Conservation (phyloP, 2,113 vertebrate species). For the Amphiprion ocellaris region DNA sequence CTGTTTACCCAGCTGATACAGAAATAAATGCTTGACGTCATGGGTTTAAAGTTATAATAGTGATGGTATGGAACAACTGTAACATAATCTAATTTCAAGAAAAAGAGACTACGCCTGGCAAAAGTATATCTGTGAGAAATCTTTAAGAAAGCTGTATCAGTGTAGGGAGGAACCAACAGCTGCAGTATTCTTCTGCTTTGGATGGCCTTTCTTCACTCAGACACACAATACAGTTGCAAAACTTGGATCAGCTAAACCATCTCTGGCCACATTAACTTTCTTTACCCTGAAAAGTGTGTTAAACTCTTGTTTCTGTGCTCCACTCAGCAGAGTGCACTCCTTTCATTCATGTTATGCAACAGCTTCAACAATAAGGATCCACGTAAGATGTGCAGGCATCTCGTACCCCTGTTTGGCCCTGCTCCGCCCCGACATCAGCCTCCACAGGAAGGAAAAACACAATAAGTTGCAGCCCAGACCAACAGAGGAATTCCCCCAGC, state of each 20-base stretch:
- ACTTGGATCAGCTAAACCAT: conserved; percentile 8
- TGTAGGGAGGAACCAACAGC: background rate
- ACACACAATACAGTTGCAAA: conserved; percentile 1
- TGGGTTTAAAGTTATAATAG: conserved; percentile 2
- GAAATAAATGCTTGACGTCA: conserved; percentile 1
- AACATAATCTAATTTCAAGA: background rate
- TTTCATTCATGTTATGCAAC: conserved; percentile 58
- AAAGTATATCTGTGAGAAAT: background rate
- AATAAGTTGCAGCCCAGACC: conserved; percentile 69
- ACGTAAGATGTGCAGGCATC: conserved; percentile 51
- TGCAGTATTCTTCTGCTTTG: background rate
- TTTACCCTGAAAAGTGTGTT: conserved; percentile 40
- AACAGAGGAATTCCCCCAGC: conserved; percentile 75
- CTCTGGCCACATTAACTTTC: conserved; percentile 14
- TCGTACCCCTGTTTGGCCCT: conserved; percentile 43
- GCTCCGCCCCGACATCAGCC: conserved; percentile 48
- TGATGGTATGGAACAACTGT: background rate
- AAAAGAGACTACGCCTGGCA: background rate
- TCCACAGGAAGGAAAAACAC: conserved; percentile 66
- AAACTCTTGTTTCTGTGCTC: conserved; percentile 20
- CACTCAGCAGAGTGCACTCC: conserved; percentile 32
- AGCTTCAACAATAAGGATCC: conserved; percentile 33
- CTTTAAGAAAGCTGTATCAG: background rate
- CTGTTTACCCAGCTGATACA: background rate
- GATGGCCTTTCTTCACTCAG: conserved; percentile 24